Conservation (phyloP, 1,140 invertebrate species). For the Drosophila subobscura region DNA sequence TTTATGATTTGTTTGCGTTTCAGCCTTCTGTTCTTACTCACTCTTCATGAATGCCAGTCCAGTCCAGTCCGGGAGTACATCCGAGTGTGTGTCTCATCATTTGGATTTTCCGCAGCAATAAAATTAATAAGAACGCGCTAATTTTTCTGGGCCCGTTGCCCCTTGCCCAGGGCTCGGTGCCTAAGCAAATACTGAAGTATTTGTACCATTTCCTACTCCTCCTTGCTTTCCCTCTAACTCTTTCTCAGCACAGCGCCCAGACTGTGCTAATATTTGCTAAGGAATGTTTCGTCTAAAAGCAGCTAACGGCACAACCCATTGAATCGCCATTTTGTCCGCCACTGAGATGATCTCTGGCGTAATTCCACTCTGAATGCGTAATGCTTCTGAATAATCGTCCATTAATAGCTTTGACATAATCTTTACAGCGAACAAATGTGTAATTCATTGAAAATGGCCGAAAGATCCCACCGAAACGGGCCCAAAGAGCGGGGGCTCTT, state of each 20-base stretch:
- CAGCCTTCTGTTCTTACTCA: slow-evolving; percentile 47
- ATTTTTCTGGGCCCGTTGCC: slow-evolving; percentile 63
- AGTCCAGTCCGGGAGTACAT: slow-evolving; percentile 24
- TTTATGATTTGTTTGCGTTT: slow-evolving; percentile 79
- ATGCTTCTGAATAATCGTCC: slow-evolving; percentile 22
- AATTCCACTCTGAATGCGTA: slow-evolving; percentile 10
- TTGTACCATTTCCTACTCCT: slow-evolving; percentile 48
- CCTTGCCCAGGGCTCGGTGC: slow-evolving; percentile 28
- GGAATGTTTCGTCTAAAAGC: slow-evolving; percentile 39
- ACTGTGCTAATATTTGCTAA: slow-evolving; percentile 75
- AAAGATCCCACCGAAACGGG: slow-evolving; percentile 19
- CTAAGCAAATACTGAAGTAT: slow-evolving; percentile 64
- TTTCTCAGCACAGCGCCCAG: slow-evolving; percentile 43
- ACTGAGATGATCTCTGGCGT: neutral
- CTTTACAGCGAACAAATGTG: slow-evolving; percentile 37
- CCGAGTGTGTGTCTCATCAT: slow-evolving; percentile 57
- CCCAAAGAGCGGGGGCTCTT: slow-evolving; percentile 27
- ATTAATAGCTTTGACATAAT: slow-evolving; percentile 52
- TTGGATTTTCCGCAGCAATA: slow-evolving; percentile 79
- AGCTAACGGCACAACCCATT: slow-evolving; percentile 11
- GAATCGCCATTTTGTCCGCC: slow-evolving; percentile 60
- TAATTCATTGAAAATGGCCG: slow-evolving; percentile 58
- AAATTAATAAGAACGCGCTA: slow-evolving; percentile 83
- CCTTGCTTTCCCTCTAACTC: slow-evolving; percentile 37
- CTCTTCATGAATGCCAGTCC: slow-evolving; percentile 13